Percentiles rank a stretch among this genome's conserved stretches.
Evolutionary conservation across 2,113 vertebrate species (phyloP).

Genomic region (Xiphophorus hellerii): DNA sequence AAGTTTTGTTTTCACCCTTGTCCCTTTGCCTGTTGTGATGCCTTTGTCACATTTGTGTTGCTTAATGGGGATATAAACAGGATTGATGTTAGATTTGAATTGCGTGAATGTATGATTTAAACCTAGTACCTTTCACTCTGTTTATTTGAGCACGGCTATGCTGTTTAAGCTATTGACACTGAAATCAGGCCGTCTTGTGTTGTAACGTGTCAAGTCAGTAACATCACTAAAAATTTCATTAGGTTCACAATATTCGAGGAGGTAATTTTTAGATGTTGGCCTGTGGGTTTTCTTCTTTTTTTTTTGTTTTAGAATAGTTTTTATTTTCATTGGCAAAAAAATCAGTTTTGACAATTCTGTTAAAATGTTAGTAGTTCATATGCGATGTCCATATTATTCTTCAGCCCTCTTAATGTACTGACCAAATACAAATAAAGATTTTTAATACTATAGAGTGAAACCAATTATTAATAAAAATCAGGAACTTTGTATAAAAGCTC

Average conservation of each 20-base stretch:
- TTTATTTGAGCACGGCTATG: conserved; percentile 87
- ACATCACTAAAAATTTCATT: conserved; percentile 82
- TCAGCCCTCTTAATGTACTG: conserved; percentile 99
- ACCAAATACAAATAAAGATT: conserved; percentile 99
- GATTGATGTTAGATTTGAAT: conserved; percentile 86
- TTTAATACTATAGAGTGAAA: conserved; percentile 89
- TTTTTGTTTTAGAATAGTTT: conserved; percentile 86
- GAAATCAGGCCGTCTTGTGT: conserved; percentile 84
- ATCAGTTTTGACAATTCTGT: conserved; percentile 82
- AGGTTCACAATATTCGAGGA: conserved; percentile 78
- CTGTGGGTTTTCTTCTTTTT: conserved; percentile 77
- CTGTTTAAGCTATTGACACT: conserved; percentile 82
- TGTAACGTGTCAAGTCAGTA: conserved; percentile 89
- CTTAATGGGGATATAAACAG: conserved; percentile 83
- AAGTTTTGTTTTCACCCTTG: conserved; percentile 58
- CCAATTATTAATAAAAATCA: conserved; percentile 28
- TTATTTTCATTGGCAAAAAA: conserved; percentile 86
- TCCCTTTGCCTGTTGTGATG: conserved; percentile 84
- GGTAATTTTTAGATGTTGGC: conserved; percentile 89
- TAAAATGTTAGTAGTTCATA: conserved; percentile 94
- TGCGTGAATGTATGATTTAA: conserved; percentile 92
- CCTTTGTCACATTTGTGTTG: conserved; percentile 90
- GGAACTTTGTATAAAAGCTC: neutral
- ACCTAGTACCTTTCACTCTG: conserved; percentile 83
- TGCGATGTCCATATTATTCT: conserved; percentile 95